These are phyloP conservation scores for Paradisaea rubra DNA, from an alignment of 2,113 vertebrate species.

Conservation along the genomic window DNA sequence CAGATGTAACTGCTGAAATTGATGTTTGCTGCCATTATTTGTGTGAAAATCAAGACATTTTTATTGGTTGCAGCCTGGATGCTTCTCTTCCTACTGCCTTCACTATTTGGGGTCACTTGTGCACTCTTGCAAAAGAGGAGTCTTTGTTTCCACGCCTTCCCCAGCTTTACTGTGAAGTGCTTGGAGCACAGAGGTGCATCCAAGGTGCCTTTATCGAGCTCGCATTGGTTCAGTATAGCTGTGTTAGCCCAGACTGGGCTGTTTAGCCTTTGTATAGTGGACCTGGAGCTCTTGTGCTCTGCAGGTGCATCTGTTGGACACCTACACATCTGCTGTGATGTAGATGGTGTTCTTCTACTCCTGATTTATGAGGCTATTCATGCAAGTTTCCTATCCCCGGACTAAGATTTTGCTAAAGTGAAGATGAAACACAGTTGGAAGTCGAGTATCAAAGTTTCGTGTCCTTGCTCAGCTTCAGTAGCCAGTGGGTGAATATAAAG, in stretches of 20 bases:
- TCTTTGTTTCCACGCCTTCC: fast-evolving
- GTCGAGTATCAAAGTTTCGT: background rate
- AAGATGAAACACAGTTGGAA: background rate
- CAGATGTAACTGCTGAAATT: background rate
- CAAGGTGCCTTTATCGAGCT: background rate
- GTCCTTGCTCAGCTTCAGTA: background rate
- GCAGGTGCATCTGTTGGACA: background rate
- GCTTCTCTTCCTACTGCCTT: background rate
- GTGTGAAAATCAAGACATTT: background rate
- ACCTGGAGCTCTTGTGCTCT: background rate
- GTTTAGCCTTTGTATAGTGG: background rate
- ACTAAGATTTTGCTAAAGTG: background rate
- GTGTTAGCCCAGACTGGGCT: background rate
- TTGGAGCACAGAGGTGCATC: background rate
- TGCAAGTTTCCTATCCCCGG: background rate
- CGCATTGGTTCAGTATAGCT: background rate
- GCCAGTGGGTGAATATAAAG: background rate
- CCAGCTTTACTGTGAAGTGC: background rate
- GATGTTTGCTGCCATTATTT: background rate
- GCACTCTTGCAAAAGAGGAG: background rate
- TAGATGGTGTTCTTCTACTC: fast-evolving
- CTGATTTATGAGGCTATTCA: background rate
- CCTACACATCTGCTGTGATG: background rate
- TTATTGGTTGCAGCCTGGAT: background rate
- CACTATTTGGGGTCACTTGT: background rate